phyloP scores from a whole-genome alignment of 2,888 invertebrate genomes.

The Cremastinae sp. region DNA sequence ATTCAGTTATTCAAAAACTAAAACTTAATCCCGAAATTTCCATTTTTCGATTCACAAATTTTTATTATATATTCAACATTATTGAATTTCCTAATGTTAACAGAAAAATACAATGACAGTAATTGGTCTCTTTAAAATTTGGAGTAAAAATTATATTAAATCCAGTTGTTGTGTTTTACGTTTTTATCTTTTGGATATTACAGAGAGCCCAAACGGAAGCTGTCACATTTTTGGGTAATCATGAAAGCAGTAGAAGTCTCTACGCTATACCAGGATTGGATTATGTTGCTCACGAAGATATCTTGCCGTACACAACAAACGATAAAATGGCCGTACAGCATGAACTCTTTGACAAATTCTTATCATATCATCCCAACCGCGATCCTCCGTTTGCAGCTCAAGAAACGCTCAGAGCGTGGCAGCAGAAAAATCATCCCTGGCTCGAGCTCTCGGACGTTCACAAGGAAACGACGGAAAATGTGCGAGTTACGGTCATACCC shows the following conservation, averaged over 20 bases:
- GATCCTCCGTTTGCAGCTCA: constrained; percentile 94
- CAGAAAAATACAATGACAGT: too few relatives aligned
- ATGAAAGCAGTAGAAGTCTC: constrained; percentile 95
- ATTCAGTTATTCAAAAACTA: too few relatives aligned
- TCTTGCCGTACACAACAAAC: constrained; percentile 94
- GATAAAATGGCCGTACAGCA: constrained; percentile 95
- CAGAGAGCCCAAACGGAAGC: constrained; percentile 99
- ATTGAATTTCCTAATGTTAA: too few relatives aligned
- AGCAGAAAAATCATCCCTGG: constrained; percentile 98
- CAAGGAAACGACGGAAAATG: constrained; percentile 97
- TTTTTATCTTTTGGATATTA: constrained; percentile 53
- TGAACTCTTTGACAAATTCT: constrained; percentile 97
- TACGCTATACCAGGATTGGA: constrained; percentile 98
- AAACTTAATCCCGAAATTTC: too few relatives aligned
- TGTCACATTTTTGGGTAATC: constrained; percentile 97
- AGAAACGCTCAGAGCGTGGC: constrained; percentile 96
- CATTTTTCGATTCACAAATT: too few relatives aligned
- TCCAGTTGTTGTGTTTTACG: constrained; percentile 8
- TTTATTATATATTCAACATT: too few relatives aligned
- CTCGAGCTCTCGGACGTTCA: constrained; percentile 97
- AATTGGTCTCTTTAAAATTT: too few relatives aligned
- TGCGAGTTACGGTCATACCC: constrained; percentile 98
- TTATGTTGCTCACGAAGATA: constrained; percentile 98
- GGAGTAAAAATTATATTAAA: constrained; percentile 41
- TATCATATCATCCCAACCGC: constrained; percentile 89